Evolutionary conservation across 2,113 vertebrate species (phyloP).

Genomic region (Grus americana): DNA sequence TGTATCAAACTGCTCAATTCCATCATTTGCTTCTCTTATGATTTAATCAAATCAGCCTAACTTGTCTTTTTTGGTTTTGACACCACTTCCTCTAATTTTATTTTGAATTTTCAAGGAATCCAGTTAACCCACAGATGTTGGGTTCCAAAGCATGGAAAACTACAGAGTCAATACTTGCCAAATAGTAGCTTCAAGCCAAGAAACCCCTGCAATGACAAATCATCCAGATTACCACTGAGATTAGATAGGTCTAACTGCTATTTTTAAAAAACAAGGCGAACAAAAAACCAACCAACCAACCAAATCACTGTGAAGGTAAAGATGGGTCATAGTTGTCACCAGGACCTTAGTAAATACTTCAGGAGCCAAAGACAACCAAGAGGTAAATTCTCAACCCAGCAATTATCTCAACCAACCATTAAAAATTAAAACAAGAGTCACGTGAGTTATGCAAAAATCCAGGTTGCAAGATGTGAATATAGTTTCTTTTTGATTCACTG

Average conservation of each 20-base stretch:
- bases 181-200: background rate
- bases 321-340: background rate
- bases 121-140: background rate
- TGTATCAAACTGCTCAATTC: background rate
- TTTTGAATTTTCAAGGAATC: background rate
- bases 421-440: background rate
- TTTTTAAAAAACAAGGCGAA: too few relatives aligned
- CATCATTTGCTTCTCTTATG: background rate
- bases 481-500: background rate
- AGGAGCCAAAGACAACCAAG: background rate
- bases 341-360: background rate
- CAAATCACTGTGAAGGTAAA: background rate
- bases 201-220: background rate
- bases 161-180: background rate
- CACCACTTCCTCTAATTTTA: background rate
- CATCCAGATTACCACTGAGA: background rate
- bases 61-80: background rate
- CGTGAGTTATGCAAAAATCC: background rate
- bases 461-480: background rate
- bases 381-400: background rate
- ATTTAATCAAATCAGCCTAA: background rate
- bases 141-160: background rate
- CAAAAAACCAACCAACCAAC: background rate
- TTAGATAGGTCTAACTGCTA: background rate
- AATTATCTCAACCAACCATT: background rate